These are phyloP conservation scores for Arge pagana DNA, from an alignment of 2,888 invertebrate genomes.

Conservation along the genomic window DNA sequence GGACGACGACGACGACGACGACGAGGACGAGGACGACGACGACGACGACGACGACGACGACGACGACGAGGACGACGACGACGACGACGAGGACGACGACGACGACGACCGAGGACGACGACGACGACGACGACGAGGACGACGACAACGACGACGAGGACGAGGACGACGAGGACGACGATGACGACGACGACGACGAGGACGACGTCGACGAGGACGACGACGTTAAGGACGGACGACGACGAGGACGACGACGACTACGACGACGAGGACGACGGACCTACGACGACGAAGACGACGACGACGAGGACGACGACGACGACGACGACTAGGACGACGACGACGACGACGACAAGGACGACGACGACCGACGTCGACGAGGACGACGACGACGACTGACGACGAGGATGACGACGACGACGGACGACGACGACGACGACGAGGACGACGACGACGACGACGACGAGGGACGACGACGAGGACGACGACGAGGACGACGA, in stretches of 20 bases:
- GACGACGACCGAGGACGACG: neutral
- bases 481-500: neutral
- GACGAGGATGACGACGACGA: neutral
- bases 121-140: neutral
- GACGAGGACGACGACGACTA: no score
- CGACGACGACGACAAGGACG: no score
- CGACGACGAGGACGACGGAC: no score
- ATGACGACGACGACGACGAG: neutral
- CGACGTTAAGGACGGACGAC: neutral
- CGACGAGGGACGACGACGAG: neutral
- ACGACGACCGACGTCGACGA: neutral
- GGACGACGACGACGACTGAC: neutral
- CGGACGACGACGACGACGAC: no score
- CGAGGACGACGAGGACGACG: neutral
- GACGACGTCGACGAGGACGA: neutral
- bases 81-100: neutral
- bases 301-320: no score
- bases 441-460: neutral
- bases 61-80: neutral
- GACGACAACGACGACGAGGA: neutral
- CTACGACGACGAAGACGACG: no score
- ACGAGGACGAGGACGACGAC: neutral
- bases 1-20: neutral
- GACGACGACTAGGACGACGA: no score
- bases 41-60: neutral